Evolutionary conservation across 2,888 invertebrate genomes (phyloP).

Genomic region (Eubasilissa splendida): DNA sequence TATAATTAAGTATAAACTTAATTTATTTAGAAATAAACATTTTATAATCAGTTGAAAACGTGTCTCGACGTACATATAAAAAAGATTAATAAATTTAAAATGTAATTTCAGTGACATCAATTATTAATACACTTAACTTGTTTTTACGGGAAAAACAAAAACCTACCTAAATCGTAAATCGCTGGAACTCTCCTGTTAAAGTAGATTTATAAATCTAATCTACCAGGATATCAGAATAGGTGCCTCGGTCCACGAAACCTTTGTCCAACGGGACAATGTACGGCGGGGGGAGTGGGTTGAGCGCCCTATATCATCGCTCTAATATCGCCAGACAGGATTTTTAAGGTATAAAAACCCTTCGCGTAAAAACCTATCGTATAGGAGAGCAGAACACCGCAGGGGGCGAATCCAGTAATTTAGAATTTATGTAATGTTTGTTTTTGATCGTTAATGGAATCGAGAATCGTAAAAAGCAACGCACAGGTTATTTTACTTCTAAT

Average conservation of each 20-base stretch:
- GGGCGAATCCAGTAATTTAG: background rate
- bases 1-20: too few species aligned
- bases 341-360: slow-evolving; percentile 16
- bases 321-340: slow-evolving; percentile 19
- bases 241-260: slow-evolving; percentile 25
- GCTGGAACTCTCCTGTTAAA: slow-evolving; percentile 16
- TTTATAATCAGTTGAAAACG: too few species aligned
- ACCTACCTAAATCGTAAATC: slow-evolving; percentile 2
- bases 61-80: too few species aligned
- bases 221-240: slow-evolving; percentile 27
- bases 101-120: background rate
- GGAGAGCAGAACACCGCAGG: slow-evolving; percentile 3
- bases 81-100: too few species aligned
- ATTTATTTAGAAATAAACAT: too few species aligned
- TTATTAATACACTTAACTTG: background rate
- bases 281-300: background rate
- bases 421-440: background rate
- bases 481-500: background rate
- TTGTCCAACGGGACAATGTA: slow-evolving; percentile 25
- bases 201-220: slow-evolving; percentile 31
- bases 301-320: slow-evolving; percentile 16
- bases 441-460: slow-evolving; percentile 3
- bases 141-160: background rate
- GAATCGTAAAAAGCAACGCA: slow-evolving; percentile 8
- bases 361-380: slow-evolving; percentile 7